Conservation (phyloP, 2,113 vertebrate genomes). For the Heterocephalus glaber region DNA sequence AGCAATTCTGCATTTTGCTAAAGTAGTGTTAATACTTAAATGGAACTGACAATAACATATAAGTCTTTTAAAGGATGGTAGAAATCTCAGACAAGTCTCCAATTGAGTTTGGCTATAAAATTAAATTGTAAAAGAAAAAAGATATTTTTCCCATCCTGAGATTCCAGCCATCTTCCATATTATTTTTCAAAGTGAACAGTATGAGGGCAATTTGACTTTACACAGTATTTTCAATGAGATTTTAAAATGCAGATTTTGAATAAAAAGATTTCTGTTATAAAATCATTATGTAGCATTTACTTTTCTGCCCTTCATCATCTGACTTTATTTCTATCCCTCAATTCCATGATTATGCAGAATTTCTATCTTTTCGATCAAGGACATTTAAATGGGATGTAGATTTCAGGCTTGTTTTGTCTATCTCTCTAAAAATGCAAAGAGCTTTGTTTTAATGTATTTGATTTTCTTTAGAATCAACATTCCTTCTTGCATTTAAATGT, state of each 20-base stretch:
- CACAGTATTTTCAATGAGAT: slow-evolving; percentile 42
- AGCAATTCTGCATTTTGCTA: slow-evolving; percentile 54
- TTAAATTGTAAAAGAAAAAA: slow-evolving; percentile 37
- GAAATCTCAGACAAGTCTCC: slow-evolving; percentile 1
- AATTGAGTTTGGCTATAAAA: slow-evolving; percentile 38
- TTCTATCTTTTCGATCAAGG: slow-evolving; percentile 20
- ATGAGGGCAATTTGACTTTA: slow-evolving; percentile 23
- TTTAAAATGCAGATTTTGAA: slow-evolving; percentile 47
- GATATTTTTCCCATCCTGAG: slow-evolving; percentile 39
- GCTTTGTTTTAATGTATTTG: slow-evolving; percentile 57
- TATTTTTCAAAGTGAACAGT: slow-evolving; percentile 55
- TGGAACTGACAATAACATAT: neutral
- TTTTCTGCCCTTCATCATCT: neutral
- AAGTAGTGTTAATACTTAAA: slow-evolving; percentile 6
- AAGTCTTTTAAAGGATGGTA: slow-evolving; percentile 21
- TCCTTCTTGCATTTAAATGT: slow-evolving; percentile 63
- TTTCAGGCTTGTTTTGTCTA: slow-evolving; percentile 62
- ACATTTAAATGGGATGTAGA: slow-evolving; percentile 36
- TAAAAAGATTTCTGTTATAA: slow-evolving; percentile 62
- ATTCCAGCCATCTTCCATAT: slow-evolving; percentile 32
- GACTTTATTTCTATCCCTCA: slow-evolving; percentile 46
- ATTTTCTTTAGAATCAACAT: slow-evolving; percentile 58
- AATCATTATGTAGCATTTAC: slow-evolving; percentile 56
- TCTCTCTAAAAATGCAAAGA: slow-evolving; percentile 59
- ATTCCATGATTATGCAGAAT: slow-evolving; percentile 32